Base-by-base conservation (phyloP, 2,888 invertebrate genomes). In the Athripsodes cinereus region DNA sequence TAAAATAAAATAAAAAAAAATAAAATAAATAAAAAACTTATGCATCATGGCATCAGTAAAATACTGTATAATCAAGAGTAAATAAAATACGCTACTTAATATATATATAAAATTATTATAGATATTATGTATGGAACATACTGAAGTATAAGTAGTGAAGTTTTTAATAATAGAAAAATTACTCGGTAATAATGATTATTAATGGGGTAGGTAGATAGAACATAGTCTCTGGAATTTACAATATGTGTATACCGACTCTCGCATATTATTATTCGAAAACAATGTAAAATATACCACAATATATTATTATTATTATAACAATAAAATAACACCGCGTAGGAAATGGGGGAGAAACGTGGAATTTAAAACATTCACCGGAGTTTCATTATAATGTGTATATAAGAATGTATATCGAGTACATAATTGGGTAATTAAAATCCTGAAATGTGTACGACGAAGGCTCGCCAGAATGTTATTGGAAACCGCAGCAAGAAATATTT, bases 361-460 rank as follows among this genome's bases (percentile, higher is more conserved):
- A 55, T 57, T 57, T 31, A 47, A 57, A 57, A 52, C 21, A 57
- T 57, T 21, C 34, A 56, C 55, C 52, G 35, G 58, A 57, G 55
- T 60, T 59, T 60, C 60, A 58, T 60, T 62, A 60, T 55, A 56
- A 55, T 57, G 55, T 53, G 10, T 40, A 40, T 16, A 16, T 3
- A 40, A 40, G 40, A 40, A 40, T 40, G 40, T 40, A 40, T 16
- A 16, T 16, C 8, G 60, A 55, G 60, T 56, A 54, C 54, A 60
- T 62, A 60, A 62, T 62, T 60, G 62, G 60, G 58, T 56, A 60
- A 62, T 62, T 62, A 60, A 62, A 60, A 60, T 59, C 60, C 59
- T 46, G 57, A 62, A 62, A 62, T 52, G 57, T 55, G 47, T 40
- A 40, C 40, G 40, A n/a, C 57, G 51, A 56, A 56, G 53, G 22